A percentile compares a stretch with the other conserved stretches of the same genome.
Conservation (phyloP, 2,888 invertebrate species). For the Catocala nupta region DNA sequence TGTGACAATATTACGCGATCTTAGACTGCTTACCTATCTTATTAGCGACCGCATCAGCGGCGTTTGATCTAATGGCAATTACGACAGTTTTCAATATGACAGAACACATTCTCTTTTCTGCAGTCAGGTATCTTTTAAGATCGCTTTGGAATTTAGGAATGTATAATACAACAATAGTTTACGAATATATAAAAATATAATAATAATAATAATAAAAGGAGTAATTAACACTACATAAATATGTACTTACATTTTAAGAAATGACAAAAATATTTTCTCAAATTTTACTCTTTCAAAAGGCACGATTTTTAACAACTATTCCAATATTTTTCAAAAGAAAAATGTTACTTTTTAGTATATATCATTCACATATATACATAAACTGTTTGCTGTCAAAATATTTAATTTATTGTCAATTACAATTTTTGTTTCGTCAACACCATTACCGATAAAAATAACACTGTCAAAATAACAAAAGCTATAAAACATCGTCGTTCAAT, state of each 20-base stretch:
- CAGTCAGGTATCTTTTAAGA: slow-evolving; percentile 28
- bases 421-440: neutral
- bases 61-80: neutral
- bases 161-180: slow-evolving; percentile 31
- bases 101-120: neutral
- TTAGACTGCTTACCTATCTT: slow-evolving; percentile 27
- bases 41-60: slow-evolving; percentile 18
- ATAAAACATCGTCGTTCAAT: neutral
- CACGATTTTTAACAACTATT: slow-evolving; percentile 56
- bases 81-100: neutral
- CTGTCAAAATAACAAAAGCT: slow-evolving; percentile 4
- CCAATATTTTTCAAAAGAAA: slow-evolving; percentile 22
- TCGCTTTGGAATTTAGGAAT: slow-evolving; percentile 38
- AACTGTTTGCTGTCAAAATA: slow-evolving; percentile 18
- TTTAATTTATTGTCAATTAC: slow-evolving; percentile 14
- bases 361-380: slow-evolving; percentile 35
- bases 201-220: slow-evolving; percentile 21
- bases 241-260: slow-evolving; percentile 41
- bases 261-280: slow-evolving; percentile 41
- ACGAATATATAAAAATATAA: slow-evolving; percentile 33
- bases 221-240: slow-evolving; percentile 44
- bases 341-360: slow-evolving; percentile 25
- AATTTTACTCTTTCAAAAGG: slow-evolving; percentile 46
- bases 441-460: neutral
- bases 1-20: slow-evolving; percentile 46